Percentiles rank a stretch among this genome's conserved stretches.
Conservation (phyloP, 1,140 invertebrate species). For the Caenorhabditis brenneri region DNA sequence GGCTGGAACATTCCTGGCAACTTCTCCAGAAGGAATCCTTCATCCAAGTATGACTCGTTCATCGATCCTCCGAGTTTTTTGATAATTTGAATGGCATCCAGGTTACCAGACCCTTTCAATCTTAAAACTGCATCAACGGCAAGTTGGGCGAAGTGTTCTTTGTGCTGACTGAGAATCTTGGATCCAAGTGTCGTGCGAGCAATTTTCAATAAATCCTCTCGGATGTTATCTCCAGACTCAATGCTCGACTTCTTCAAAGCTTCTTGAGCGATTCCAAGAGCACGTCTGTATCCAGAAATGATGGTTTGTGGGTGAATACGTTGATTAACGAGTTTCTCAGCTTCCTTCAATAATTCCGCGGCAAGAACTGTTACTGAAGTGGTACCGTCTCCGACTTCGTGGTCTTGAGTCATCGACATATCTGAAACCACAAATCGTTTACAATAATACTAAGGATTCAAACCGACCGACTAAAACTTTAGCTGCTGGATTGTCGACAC, state of each 20-base stretch:
- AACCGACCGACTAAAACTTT: conserved; percentile 86
- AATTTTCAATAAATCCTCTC: conserved; percentile 91
- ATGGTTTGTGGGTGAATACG: conserved; percentile 98
- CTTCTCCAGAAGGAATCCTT: conserved; percentile 96
- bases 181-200: conserved; percentile 95
- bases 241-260: conserved; percentile 81
- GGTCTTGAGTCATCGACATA: conserved; percentile 97
- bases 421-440: conserved; percentile 74
- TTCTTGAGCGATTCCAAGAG: conserved; percentile 81
- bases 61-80: conserved; percentile 91
- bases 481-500: conserved; percentile 97
- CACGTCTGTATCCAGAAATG: conserved; percentile 89
- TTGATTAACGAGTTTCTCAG: conserved; percentile 88
- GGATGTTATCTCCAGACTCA: conserved; percentile 80
- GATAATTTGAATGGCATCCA: conserved; percentile 95
- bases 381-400: conserved; percentile 99
- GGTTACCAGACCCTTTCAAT: conserved; percentile 82
- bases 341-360: conserved; percentile 90
- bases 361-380: conserved; percentile 97
- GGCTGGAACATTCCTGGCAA: conserved; percentile 88
- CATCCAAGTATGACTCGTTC: conserved; percentile 93
- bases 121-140: conserved; percentile 92
- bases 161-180: conserved; percentile 96
- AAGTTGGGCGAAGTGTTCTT: conserved; percentile 92
- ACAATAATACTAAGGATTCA: neutral